Conservation (phyloP, 2,113 vertebrate species). For the Vidua macroura region DNA sequence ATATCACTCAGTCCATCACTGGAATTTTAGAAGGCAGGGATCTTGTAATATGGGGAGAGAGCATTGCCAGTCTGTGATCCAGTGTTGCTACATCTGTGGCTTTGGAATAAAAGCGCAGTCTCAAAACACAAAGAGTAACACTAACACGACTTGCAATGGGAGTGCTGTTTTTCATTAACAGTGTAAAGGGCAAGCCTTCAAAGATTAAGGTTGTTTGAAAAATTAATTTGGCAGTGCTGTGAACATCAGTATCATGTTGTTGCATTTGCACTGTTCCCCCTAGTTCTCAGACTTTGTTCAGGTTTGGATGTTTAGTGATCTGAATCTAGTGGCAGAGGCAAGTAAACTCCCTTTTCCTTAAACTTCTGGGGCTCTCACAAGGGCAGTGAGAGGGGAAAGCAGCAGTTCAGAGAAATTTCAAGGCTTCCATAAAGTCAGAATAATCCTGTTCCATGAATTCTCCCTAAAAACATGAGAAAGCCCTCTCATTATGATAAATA, state of each 20-base stretch:
- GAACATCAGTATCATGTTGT: not conserved
- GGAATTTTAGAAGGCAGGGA: not conserved
- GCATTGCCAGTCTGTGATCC: not conserved
- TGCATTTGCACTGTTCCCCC: not conserved
- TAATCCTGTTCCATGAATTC: not conserved
- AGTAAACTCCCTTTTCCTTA: not conserved
- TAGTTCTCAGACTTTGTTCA: not conserved
- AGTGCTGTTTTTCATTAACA: not conserved
- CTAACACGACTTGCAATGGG: not conserved
- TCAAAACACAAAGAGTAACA: not conserved
- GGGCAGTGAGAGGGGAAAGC: not conserved
- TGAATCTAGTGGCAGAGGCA: not conserved
- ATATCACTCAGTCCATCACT: not conserved
- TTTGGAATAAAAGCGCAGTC: not conserved
- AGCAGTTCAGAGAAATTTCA: not conserved
- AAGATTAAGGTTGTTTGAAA: not conserved
- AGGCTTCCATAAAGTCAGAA: not conserved
- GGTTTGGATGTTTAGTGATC: not conserved
- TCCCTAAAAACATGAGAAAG: not conserved
- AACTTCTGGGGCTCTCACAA: accelerated
- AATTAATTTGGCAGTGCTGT: not conserved
- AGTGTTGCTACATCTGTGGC: not conserved
- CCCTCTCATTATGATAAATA: not conserved
- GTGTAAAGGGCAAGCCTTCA: not conserved
- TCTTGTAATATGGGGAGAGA: not conserved